These are phyloP conservation scores for Calephelis perditalis DNA, from an alignment of 2,888 invertebrate genomes.

Conservation along the genomic window DNA sequence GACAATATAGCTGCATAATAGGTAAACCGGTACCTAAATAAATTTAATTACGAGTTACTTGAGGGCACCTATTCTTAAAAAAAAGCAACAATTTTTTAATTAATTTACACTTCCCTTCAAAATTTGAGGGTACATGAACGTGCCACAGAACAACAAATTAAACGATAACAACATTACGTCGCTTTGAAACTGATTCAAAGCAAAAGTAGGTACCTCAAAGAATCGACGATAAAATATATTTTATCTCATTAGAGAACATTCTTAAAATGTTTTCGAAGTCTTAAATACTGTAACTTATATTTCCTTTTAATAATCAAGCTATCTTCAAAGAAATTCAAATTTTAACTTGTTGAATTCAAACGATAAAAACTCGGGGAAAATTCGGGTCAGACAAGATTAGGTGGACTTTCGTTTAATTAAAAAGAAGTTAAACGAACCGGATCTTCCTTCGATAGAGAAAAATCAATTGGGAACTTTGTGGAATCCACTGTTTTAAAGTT, in stretches of 20 bases:
- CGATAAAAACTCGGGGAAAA: slow-evolving; percentile 27
- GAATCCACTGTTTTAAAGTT: slow-evolving; percentile 11
- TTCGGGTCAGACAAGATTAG: slow-evolving; percentile 41
- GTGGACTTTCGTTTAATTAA: slow-evolving; percentile 58
- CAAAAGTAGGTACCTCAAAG: not conserved
- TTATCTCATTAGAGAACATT: slow-evolving; percentile 1
- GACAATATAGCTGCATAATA: no score
- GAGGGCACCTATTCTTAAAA: no score
- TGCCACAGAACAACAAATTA: no score
- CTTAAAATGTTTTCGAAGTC: slow-evolving; percentile 5
- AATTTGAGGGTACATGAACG: no score
- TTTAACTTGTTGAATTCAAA: slow-evolving; percentile 20
- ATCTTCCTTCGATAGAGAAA: slow-evolving; percentile 44
- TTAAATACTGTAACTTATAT: slow-evolving; percentile 3
- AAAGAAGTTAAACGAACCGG: slow-evolving; percentile 64
- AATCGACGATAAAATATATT: not conserved
- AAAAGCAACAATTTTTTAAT: no score
- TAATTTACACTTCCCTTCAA: no score
- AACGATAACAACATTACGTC: not conserved
- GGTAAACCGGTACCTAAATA: no score
- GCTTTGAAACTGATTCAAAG: not conserved
- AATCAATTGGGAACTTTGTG: slow-evolving; percentile 59
- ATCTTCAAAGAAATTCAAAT: slow-evolving; percentile 9
- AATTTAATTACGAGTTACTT: no score
- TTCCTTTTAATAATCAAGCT: slow-evolving; percentile 8